Base-by-base conservation (phyloP, 2,888 invertebrate genomes). In the Parelbella ahira region DNA sequence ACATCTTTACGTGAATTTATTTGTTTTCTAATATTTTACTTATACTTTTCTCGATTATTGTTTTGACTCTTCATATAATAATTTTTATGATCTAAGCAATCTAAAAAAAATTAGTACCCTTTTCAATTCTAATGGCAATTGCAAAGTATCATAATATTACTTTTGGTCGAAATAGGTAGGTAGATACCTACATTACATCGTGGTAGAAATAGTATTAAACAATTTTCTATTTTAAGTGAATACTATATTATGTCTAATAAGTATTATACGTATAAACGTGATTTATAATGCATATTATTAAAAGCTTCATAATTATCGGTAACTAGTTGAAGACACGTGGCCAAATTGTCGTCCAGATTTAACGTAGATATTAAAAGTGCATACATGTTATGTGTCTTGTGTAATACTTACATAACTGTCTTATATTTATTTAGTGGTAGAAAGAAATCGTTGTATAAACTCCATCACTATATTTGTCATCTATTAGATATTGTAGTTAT, bases 301-400 rank as follows among this genome's bases (percentile, higher is more conserved):
- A 41, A 32, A 12, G 33, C 33, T 41, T 41, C 41, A 21, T 10
- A 15, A 21, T 34, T 41, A 33, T 30, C 43, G 10, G 23, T 47
- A 37, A 19, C 30, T 43, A 49, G 13, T 29, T 21, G 36, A 75
- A 72, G 72, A 82, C 76, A 78, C 74, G 86, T 74, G 82, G 86
- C 86, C 86, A 86, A 86, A 86, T 82, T 80, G 75, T 74, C 84
- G 83, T 84, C 86, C 86, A 82, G 72, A 58, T 54, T 53, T 55
- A 55, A 54, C 41, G 53, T 54, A 60, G 52, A 50, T 56, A 30
- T 20, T 56, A 52, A 56, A 46, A n/a, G n/a, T 20, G 12, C 6
- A 42, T 57, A 47, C 50, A 47, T 51, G 11, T 47, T 25, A 43
- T 36, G 44, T 53, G 48, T 48, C 45, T 28, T 49, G 47, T 30